These are phyloP conservation scores for Leucozona laternaria DNA, from an alignment of 2,888 invertebrate species.

Conservation along the genomic window DNA sequence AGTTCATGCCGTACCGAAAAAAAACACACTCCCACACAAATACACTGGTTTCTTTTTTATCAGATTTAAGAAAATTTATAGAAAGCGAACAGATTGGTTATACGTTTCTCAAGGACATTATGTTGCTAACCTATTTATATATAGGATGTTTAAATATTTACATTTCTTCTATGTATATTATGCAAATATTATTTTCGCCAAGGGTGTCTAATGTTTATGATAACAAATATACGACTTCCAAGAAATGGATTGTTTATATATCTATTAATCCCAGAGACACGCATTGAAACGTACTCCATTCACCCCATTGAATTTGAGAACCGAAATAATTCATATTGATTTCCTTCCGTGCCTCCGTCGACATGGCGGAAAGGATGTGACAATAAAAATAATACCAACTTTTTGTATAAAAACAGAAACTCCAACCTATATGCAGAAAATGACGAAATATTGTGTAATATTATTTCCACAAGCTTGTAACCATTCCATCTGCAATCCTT, in stretches of 20 bases:
- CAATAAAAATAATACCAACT: constrained; percentile 1
- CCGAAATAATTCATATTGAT: background rate
- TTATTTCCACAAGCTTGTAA: background rate
- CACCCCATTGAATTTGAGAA: background rate
- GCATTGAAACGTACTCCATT: background rate
- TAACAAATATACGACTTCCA: background rate
- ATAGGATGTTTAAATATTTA: too few species aligned
- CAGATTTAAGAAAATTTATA: background rate
- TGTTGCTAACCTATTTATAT: too few species aligned
- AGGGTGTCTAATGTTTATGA: background rate
- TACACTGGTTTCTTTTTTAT: background rate
- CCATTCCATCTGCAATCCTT: background rate
- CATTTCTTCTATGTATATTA: too few species aligned
- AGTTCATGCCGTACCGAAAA: background rate
- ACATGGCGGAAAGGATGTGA: background rate
- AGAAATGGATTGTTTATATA: background rate
- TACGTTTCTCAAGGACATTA: constrained; percentile 2
- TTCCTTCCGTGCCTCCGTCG: background rate
- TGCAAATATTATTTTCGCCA: background rate
- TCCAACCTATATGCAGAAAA: background rate
- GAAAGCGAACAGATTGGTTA: background rate
- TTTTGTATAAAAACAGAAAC: background rate
- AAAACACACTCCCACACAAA: background rate
- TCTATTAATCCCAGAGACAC: background rate
- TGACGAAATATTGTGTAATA: background rate